Percentiles rank a stretch among this genome's conserved stretches.
Evolutionary conservation across 2,888 invertebrate genomes (phyloP).

Genomic region (Bombylius major): DNA sequence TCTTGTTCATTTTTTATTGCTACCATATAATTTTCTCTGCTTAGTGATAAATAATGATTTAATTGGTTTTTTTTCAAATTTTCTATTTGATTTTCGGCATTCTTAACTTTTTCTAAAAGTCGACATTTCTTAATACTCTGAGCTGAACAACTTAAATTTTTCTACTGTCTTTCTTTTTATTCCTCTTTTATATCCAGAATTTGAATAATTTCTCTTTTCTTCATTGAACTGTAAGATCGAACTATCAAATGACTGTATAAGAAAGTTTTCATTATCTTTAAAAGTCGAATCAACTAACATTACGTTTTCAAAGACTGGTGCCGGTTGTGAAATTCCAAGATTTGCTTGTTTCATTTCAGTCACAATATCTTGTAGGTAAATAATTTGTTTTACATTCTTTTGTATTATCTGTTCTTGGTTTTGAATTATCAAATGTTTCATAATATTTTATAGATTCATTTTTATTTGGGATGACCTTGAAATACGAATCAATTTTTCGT

Average conservation of each 20-base stretch:
- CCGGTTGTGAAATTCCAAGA: too few relatives aligned
- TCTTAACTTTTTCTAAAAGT: too few relatives aligned
- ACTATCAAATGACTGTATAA: too few relatives aligned
- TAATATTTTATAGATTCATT: conserved; percentile 3
- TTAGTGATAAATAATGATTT: too few relatives aligned
- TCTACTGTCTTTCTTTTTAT: neutral
- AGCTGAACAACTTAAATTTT: too few relatives aligned
- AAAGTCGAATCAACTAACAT: too few relatives aligned
- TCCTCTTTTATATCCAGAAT: neutral
- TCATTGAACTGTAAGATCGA: neutral
- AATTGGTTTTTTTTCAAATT: too few relatives aligned
- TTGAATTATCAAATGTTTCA: conserved; percentile 9
- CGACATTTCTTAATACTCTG: too few relatives aligned
- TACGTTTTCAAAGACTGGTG: too few relatives aligned
- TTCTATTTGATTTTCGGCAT: too few relatives aligned
- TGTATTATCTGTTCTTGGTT: neutral
- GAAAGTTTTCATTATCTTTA: too few relatives aligned
- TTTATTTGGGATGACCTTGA: neutral
- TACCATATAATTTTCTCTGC: neutral
- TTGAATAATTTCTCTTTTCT: neutral
- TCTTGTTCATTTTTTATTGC: neutral
- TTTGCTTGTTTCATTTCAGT: neutral
- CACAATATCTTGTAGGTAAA: neutral
- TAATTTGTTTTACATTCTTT: neutral
- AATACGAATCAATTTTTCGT: conserved; percentile 7